Conservation (phyloP, 2,113 vertebrate genomes). For the Genyomyrus donnyi region DNA sequence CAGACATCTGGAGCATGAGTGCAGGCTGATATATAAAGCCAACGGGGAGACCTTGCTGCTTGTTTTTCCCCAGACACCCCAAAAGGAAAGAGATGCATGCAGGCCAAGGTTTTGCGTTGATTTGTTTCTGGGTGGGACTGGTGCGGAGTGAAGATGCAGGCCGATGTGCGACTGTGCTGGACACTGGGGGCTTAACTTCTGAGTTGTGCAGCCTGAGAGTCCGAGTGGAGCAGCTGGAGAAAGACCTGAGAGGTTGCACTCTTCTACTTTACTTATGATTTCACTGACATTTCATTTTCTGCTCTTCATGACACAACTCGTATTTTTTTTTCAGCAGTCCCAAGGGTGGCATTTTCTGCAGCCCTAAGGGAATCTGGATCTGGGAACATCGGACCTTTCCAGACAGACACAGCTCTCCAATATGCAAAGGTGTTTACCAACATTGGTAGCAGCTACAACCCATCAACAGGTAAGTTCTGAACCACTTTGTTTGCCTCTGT, state of each 20-base stretch:
- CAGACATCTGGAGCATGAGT: neutral
- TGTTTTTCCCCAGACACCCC: no score
- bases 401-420: conserved; percentile 20
- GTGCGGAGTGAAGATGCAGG: neutral
- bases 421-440: conserved; percentile 46
- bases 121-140: neutral
- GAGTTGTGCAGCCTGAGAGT: conserved; percentile 6
- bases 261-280: neutral
- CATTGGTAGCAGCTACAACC: conserved; percentile 40
- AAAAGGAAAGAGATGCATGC: neutral
- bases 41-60: neutral
- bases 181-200: neutral
- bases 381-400: conserved; percentile 41
- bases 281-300: neutral
- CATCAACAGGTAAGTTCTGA: conserved; percentile 20
- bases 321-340: conserved; percentile 17
- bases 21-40: neutral
- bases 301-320: neutral
- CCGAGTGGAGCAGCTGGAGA: conserved; percentile 12
- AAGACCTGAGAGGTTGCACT: conserved; percentile 1
- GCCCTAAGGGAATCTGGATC: conserved; percentile 30
- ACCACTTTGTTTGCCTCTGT: neutral
- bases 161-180: no score
- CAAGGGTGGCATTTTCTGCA: conserved; percentile 43
- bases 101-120: neutral